Evolutionary conservation across 2,888 invertebrate genomes (phyloP).

Genomic region (Daptonema setosum): DNA sequence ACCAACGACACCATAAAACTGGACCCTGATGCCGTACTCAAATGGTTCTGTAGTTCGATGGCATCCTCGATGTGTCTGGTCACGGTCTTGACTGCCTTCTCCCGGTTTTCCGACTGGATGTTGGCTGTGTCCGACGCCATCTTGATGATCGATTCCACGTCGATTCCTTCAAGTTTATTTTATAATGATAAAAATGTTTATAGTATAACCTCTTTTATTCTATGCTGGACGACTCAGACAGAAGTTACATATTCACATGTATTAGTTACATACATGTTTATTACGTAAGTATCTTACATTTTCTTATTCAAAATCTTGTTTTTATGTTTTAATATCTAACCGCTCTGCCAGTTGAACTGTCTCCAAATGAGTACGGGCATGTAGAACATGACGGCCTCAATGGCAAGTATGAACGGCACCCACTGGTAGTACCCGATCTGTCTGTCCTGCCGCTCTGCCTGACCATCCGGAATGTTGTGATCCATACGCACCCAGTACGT

Average conservation of each 20-base stretch:
- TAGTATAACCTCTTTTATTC: too few species aligned
- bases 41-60: slow-evolving; percentile 7
- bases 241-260: too few species aligned
- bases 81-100: slow-evolving; percentile 4
- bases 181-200: too few species aligned
- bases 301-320: too few species aligned
- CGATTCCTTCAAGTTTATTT: slow-evolving; percentile 3
- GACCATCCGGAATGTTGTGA: not conserved
- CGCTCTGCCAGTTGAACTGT: slow-evolving; percentile 18
- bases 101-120: slow-evolving; percentile 2
- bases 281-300: too few species aligned
- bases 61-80: slow-evolving; percentile 8
- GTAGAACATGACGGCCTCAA: slow-evolving; percentile 30
- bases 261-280: too few species aligned
- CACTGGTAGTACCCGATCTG: slow-evolving; percentile 24
- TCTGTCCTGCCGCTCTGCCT: not conserved
- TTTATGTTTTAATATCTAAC: too few species aligned
- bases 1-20: not conserved
- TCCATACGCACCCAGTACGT: slow-evolving; percentile 5
- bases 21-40: not conserved
- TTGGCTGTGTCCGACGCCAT: slow-evolving; percentile 7
- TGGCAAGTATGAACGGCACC: slow-evolving; percentile 27
- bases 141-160: slow-evolving; percentile 6
- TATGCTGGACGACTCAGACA: too few species aligned
- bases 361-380: slow-evolving; percentile 31